These are phyloP conservation scores for Danio aesculapii DNA, from an alignment of 2,797 vertebrate genomes.

Conservation along the genomic window DNA sequence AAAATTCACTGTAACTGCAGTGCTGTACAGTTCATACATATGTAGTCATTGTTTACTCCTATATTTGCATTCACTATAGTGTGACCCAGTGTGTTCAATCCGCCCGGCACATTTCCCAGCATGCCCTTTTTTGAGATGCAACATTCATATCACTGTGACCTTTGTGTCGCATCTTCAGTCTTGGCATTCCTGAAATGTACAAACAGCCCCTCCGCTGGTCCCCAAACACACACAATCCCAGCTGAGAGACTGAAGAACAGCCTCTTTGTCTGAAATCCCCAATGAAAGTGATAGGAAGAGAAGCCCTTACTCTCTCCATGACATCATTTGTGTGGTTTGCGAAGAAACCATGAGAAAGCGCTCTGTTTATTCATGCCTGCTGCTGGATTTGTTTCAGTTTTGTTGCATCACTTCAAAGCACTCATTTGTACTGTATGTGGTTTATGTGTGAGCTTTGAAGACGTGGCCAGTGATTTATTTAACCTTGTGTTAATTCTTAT, in stretches of 20 bases:
- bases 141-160: conserved; percentile 53
- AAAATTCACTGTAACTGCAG: neutral
- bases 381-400: neutral
- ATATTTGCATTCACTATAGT: neutral
- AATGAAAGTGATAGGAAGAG: conserved; percentile 32
- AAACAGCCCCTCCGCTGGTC: conserved; percentile 46
- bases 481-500: neutral
- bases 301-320: conserved; percentile 36
- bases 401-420: conserved; percentile 11
- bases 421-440: neutral
- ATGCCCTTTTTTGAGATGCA: neutral
- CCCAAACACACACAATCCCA: conserved; percentile 22
- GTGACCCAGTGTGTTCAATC: neutral
- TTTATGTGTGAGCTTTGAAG: neutral
- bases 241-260: conserved; percentile 45
- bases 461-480: neutral
- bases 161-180: conserved; percentile 62
- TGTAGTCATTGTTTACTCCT: neutral
- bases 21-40: neutral
- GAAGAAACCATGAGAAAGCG: conserved; percentile 35
- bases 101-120: neutral
- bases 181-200: conserved; percentile 62
- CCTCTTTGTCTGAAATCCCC: conserved; percentile 51
- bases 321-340: conserved; percentile 37
- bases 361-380: conserved; percentile 34